Evolutionary conservation across 2,113 vertebrate genomes (phyloP).

Genomic region (Malurus cyaneus): DNA sequence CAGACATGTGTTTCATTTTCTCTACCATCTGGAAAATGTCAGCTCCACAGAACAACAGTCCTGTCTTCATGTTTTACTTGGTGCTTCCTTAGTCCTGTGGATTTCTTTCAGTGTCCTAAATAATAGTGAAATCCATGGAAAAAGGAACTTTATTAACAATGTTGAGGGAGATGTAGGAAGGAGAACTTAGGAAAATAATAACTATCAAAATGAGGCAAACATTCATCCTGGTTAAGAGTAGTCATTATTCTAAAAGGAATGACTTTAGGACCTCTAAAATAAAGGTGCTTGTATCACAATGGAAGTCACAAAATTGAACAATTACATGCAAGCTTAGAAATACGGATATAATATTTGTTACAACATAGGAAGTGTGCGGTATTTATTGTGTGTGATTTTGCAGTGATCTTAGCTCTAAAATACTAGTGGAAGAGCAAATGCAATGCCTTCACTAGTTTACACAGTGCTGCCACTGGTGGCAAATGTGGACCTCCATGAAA

Average conservation of each 20-base stretch:
- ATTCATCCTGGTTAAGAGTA: not conserved
- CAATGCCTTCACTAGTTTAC: not conserved
- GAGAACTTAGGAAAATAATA: not conserved
- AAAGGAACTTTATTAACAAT: not conserved
- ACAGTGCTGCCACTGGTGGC: not conserved
- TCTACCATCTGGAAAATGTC: not conserved
- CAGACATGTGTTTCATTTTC: not conserved
- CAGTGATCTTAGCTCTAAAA: not conserved
- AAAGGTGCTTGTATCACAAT: not conserved
- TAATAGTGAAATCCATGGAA: not conserved
- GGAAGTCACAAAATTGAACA: not conserved
- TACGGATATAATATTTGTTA: fast-evolving
- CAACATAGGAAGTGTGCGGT: not conserved
- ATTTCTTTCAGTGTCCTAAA: not conserved
- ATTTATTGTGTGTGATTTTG: not conserved
- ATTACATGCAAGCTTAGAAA: not conserved
- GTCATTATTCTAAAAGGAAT: not conserved
- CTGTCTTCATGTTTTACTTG: not conserved
- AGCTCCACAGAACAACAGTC: not conserved
- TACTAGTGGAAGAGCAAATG: not conserved
- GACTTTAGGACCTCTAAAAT: not conserved
- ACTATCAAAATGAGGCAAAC: not conserved
- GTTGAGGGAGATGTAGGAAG: not conserved
- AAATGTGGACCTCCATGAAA: not conserved
- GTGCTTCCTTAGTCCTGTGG: not conserved